Evolutionary conservation across 2,888 invertebrate species (phyloP), one percentile per base, ranked within the genome.

Genomic region (Orthosia gothica): DNA sequence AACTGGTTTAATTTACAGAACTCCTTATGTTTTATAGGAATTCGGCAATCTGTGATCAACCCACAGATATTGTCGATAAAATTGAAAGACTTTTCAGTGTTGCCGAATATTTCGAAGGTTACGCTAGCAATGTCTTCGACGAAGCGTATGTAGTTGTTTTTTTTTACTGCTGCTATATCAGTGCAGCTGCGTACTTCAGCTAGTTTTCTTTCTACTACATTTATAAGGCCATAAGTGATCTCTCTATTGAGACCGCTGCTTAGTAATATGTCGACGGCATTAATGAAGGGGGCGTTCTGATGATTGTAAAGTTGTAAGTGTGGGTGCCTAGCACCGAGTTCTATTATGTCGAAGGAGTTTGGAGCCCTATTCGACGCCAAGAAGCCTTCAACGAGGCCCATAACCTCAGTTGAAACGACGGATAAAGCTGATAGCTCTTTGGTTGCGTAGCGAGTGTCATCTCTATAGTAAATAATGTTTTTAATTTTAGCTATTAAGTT

Each of bases 301-400:
- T 96, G 96, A 76, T 92, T 96, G 79, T 97, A 97, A 9, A 97
- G 81, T 81, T 97, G 96, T 47, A 97, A 87, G 76, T 96, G 96
- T 7, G 96, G 95, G 76, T 96, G 96, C 50, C 96, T 91, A 1
- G 93, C 91, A 0, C 95, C 94, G 45, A 97, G 84, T 78, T 97
- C 96, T 67, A 96, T 95, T 7, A 96, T 94, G 70, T 96, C 96
- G 57, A 95, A 95, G 0, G 96, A 96, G 78, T 96, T 96, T 0
- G 96, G 96, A 5, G 96, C 92, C 87, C 96, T 92, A 63, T 96
- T 96, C 2, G 95, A 94, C 13, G 96, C 95, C 11, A 97, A 88
- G 85, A 97, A 97, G n/a, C 97, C 97, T 87, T 97, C 97, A 0
- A 97, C 97, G 0, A 97, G 96, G 15, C 97, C 97, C 92, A 97